Percentiles rank a stretch among this genome's conserved stretches.
Evolutionary conservation across 2,888 invertebrate genomes (phyloP).

Genomic region (Dasysyrphus tricinctus): DNA sequence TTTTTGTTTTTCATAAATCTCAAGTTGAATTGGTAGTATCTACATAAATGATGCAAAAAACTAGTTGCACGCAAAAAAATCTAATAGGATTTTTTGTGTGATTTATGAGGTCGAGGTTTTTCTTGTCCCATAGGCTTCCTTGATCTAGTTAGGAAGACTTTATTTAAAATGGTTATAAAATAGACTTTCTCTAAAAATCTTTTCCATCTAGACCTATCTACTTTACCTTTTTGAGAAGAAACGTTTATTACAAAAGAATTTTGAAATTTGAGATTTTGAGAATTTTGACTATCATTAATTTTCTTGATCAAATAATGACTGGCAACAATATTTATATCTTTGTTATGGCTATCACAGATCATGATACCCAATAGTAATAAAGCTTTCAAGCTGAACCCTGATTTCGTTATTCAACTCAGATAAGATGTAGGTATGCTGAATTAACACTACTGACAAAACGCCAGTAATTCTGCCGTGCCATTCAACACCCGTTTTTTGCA

Average conservation of each 20-base stretch:
- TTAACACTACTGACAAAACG: no score
- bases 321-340: background rate
- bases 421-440: no score
- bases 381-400: no score
- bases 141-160: background rate
- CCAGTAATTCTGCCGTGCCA: no score
- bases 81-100: slow-evolving; percentile 10
- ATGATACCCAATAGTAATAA: no score
- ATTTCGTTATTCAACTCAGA: no score
- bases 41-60: background rate
- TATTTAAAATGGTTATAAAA: background rate
- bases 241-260: background rate
- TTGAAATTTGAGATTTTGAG: background rate
- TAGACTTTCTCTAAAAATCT: slow-evolving; percentile 16
- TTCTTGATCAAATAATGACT: background rate
- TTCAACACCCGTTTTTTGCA: no score
- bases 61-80: slow-evolving; percentile 10
- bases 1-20: background rate
- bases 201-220: background rate
- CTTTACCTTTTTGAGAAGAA: background rate
- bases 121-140: slow-evolving; percentile 5
- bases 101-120: background rate
- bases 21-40: background rate
- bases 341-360: no score
- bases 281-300: background rate